phyloP scores from a whole-genome alignment of 1,140 invertebrate genomes.

The Drosophila watanabei region DNA sequence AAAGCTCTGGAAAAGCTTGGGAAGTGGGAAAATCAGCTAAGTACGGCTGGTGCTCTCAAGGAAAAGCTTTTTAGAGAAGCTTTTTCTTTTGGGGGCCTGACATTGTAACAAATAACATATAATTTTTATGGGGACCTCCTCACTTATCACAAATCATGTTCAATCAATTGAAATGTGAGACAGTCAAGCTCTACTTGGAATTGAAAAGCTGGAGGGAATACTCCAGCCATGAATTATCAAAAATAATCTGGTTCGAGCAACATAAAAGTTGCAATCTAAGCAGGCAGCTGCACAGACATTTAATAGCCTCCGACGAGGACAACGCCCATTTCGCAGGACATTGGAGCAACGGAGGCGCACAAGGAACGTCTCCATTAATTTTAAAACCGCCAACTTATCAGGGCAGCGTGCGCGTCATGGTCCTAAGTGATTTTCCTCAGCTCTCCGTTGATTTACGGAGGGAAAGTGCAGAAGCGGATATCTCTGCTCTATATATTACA shows the following conservation, averaged over 20 bases:
- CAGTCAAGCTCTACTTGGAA: background rate
- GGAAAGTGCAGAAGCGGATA: constrained; percentile 32
- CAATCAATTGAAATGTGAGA: constrained; percentile 39
- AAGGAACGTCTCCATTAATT: constrained; percentile 74
- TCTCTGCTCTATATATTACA: constrained; percentile 46
- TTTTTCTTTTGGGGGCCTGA: background rate
- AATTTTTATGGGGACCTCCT: constrained; percentile 2
- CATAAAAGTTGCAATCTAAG: constrained; percentile 59
- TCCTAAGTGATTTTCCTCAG: constrained; percentile 73
- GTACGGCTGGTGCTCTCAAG: background rate
- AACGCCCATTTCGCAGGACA: constrained; percentile 18
- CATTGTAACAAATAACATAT: background rate
- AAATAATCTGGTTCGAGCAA: constrained; percentile 3
- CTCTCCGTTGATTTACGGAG: constrained; percentile 67
- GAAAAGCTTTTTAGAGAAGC: constrained; percentile 12
- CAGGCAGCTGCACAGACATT: constrained; percentile 21
- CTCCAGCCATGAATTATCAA: constrained; percentile 11
- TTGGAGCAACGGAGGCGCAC: constrained; percentile 38
- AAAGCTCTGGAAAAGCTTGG: constrained; percentile 48
- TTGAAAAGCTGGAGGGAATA: background rate
- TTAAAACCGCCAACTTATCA: constrained; percentile 78
- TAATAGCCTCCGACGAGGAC: constrained; percentile 23
- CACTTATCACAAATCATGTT: constrained; percentile 44
- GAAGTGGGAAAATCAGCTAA: constrained; percentile 25
- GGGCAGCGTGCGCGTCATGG: constrained; percentile 58